Base-by-base conservation (phyloP, 2,888 invertebrate genomes). In the Bugulina stolonifera region DNA sequence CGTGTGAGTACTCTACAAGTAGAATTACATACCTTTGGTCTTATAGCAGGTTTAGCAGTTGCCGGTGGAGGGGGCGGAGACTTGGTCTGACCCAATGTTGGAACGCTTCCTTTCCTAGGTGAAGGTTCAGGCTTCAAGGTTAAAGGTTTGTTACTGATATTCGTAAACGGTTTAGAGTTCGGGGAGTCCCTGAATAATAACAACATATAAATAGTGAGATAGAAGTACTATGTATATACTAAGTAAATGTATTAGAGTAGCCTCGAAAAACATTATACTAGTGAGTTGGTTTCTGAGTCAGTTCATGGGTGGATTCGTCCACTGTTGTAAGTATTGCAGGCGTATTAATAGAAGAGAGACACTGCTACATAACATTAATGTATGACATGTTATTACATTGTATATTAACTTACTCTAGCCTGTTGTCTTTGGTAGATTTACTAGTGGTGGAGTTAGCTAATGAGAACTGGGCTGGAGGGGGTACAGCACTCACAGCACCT, bases 21-120 rank as follows among this genome's bases (percentile, higher is more conserved):
- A n/a, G 18, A 43, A 43, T 43, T 2, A 64, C 34, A 14, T 64
- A 64, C 64, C 64, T 64, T 64, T 5, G 64, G 64, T 64, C 64
- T 27, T 29, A 64, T 64, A 14, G 64, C 34, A 14, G 64, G 64
- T 32, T 64, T 64, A 34, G 14, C 5, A 10, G 64, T 29, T 3
- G 32, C 32, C 10, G 64, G 32, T 2, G 32, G 10, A 34, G 64
- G 32, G 3, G 64, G 5, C 32, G 18, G 29, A 32, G 29, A 29
- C 5, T 27, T 32, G 1, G 27, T 10, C 32, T 10, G 2, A 18
- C 5, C 32, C 3, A 5, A 29, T 10, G 25, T 27, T 2, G 64
- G 32, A 32, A 14, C 34, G 32, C 27, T 64, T 27, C 32, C 64
- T 64, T 64, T 64, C 32, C 64, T 64, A 32, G 64, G 64, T 10